Base-by-base conservation (phyloP, 2,113 vertebrate species). In the Dromas ardeola region DNA sequence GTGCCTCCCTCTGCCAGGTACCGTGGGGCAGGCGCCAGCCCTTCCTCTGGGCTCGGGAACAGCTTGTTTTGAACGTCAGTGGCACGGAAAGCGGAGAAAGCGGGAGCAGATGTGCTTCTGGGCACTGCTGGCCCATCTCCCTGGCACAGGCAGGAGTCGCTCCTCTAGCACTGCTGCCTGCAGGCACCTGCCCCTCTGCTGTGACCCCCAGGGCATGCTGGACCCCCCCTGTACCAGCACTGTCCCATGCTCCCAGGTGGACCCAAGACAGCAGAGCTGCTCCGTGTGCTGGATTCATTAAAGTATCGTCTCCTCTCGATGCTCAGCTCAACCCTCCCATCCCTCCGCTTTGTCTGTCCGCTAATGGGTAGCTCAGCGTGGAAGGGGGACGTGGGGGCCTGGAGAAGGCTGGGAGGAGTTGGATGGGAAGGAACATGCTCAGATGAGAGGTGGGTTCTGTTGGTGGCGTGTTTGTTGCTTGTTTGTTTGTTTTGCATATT, bases 111-210 rank as follows among this genome's bases (percentile, higher is more conserved):
- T 91, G 62, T 91, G 81, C 56, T 73, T 2, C 3, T 34, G 81
- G 63, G 81, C 38, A 27, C 32, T 3, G 14, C 69, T 61, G 71
- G 61, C 73, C 42, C 9, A 0, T 47, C 38, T 70, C 47, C 76
- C 72, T 38, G 49, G 56, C 66, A 63, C 0, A 0, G 71, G 47
- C 47, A 72, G 78, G 53, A 36, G 32, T 61, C 0, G 0, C 14
- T 70, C 42, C 50, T 70, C 53, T 38, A 63, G 55, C 32, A 50
- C 55, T 32, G 69, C 43, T 58, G 62, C 80, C 36, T 6, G 38
- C 43, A 53, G 73, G 43, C 34, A 30, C 29, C 40, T 66, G 40
- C 10, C 56, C n/a, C 34, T 19, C 45, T n/a, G 72, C 77, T 63
- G 45, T 42, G 55, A 40, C 14, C 47, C 53, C 42, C 1, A 0